Percentiles rank a stretch among this genome's conserved stretches.
Conservation (phyloP, 2,888 invertebrate genomes). For the Andrena bicolor region DNA sequence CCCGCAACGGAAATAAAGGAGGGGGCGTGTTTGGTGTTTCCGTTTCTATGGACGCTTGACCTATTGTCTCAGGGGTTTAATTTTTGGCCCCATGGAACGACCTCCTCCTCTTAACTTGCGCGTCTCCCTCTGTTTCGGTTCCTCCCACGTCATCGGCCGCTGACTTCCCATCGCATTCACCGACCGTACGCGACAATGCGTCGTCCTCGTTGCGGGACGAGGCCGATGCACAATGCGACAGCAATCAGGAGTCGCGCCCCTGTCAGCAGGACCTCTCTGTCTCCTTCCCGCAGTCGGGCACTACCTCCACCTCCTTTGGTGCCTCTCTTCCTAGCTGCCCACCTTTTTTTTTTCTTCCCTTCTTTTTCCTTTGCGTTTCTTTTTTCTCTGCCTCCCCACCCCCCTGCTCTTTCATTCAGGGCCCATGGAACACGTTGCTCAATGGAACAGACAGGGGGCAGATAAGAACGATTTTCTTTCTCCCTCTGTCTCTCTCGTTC, state of each 20-base stretch:
- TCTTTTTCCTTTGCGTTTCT: slow-evolving; percentile 6
- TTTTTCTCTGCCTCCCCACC: slow-evolving; percentile 30
- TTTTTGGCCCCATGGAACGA: slow-evolving; percentile 75
- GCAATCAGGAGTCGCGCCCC: slow-evolving; percentile 84
- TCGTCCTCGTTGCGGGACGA: slow-evolving; percentile 75
- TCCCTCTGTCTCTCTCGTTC: slow-evolving; percentile 17
- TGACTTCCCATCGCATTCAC: slow-evolving; percentile 70
- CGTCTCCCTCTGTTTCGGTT: slow-evolving; percentile 59
- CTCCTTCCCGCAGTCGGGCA: slow-evolving; percentile 64
- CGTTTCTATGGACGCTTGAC: slow-evolving; percentile 84
- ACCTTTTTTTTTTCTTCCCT: slow-evolving; percentile 28
- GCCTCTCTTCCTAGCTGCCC: slow-evolving; percentile 29
- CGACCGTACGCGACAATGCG: slow-evolving; percentile 75
- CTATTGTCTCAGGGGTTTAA: slow-evolving; percentile 84
- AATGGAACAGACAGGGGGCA: slow-evolving; percentile 62
- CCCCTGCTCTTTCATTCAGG: slow-evolving; percentile 57
- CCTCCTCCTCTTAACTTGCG: slow-evolving; percentile 25
- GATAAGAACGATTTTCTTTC: slow-evolving; percentile 55
- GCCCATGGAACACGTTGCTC: slow-evolving; percentile 67
- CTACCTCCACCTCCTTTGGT: slow-evolving; percentile 49
- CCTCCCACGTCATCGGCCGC: slow-evolving; percentile 74
- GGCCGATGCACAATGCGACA: slow-evolving; percentile 83
- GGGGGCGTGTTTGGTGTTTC: slow-evolving; percentile 82
- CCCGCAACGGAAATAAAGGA: slow-evolving; percentile 72
- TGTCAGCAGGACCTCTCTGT: slow-evolving; percentile 79